These are phyloP conservation scores for Zeugodacus cucurbitae DNA, from an alignment of 1,140 invertebrate genomes.

Conservation along the genomic window DNA sequence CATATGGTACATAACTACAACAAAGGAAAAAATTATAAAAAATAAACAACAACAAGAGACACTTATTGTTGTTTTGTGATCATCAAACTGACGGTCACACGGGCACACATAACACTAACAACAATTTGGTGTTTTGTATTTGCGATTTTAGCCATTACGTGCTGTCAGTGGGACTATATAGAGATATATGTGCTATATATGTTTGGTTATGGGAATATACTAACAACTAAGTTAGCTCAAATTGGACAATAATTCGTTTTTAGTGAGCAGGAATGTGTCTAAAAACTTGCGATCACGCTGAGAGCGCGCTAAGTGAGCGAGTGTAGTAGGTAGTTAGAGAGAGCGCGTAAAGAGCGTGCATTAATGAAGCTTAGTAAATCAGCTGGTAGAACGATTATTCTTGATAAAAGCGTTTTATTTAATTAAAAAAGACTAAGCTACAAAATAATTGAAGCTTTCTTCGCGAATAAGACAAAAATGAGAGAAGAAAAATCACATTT, in stretches of 20 bases:
- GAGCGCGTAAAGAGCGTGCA: neutral
- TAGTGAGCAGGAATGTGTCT: neutral
- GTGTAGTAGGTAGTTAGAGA: neutral
- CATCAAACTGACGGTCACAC: neutral
- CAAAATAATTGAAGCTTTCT: neutral
- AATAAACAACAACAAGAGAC: neutral
- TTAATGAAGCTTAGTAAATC: constrained; percentile 21
- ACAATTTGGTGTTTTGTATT: too few species aligned
- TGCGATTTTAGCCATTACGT: neutral
- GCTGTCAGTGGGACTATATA: neutral
- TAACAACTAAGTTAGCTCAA: neutral
- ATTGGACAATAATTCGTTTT: neutral
- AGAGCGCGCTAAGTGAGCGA: neutral
- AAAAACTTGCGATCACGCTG: neutral
- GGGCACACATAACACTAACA: neutral
- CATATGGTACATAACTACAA: neutral
- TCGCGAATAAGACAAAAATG: neutral
- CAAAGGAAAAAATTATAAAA: neutral
- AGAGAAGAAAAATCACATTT: neutral
- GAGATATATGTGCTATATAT: neutral
- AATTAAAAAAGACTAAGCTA: neutral
- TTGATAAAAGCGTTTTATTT: neutral
- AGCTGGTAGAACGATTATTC: neutral
- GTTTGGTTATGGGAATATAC: neutral
- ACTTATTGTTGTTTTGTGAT: neutral